A percentile compares a stretch with the other conserved stretches of the same genome.
phyloP scores from a whole-genome alignment of 1,140 invertebrate genomes.

The Globodera rostochiensis region DNA sequence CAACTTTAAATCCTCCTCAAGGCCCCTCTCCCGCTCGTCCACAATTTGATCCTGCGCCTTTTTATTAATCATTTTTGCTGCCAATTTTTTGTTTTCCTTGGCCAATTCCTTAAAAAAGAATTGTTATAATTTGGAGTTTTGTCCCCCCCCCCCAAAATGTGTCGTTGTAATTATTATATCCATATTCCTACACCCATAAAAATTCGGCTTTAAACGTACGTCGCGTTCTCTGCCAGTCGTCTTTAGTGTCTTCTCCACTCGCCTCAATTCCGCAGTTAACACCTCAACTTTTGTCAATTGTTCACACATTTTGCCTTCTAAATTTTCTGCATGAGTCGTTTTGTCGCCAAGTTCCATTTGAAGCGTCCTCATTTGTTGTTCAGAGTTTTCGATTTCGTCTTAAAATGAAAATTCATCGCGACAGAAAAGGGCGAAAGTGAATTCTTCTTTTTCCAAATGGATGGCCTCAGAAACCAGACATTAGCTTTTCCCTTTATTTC shows the following conservation, averaged over 20 bases:
- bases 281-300: slow-evolving; percentile 9
- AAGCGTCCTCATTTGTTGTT: background rate
- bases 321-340: background rate
- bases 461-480: background rate
- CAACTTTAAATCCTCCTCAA: slow-evolving; percentile 23
- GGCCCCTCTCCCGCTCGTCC: slow-evolving; percentile 31
- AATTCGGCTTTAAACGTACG: background rate
- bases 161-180: too few species aligned
- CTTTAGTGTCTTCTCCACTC: slow-evolving; percentile 5
- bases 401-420: slow-evolving; percentile 22
- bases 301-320: slow-evolving; percentile 19
- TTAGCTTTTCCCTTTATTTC: background rate
- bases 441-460: too few species aligned
- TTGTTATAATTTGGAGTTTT: slow-evolving; percentile 8
- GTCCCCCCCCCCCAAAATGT: too few species aligned
- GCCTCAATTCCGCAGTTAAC: slow-evolving; percentile 3
- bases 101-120: slow-evolving; percentile 29
- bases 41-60: slow-evolving; percentile 33
- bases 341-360: slow-evolving; percentile 13
- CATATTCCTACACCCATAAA: too few species aligned
- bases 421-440: too few species aligned
- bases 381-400: slow-evolving; percentile 23
- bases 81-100: slow-evolving; percentile 31
- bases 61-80: slow-evolving; percentile 38
- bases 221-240: background rate